Evolutionary conservation across 2,113 vertebrate genomes (phyloP).

Genomic region (Nothobranchius kuhntae): DNA sequence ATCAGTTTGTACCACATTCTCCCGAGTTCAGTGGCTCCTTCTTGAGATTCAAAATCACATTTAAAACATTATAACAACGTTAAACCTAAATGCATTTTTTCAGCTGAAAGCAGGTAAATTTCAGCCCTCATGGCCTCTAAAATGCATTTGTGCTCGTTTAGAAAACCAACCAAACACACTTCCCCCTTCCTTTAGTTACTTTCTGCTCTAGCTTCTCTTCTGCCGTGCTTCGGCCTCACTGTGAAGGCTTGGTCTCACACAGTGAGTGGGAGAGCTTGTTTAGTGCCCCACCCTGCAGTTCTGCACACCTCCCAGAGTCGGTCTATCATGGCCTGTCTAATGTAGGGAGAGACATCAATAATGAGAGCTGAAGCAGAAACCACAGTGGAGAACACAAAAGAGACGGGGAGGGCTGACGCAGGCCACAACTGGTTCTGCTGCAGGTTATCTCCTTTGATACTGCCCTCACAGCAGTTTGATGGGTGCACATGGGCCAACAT

Average conservation of each 20-base stretch:
- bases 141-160: too few species aligned
- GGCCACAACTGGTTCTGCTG: constrained; percentile 65
- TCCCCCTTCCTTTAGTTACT: constrained; percentile 30
- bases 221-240: constrained; percentile 24
- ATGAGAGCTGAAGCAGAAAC: constrained; percentile 73
- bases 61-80: too few species aligned
- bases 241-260: constrained; percentile 38
- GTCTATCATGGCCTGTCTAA: constrained; percentile 59
- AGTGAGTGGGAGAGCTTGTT: constrained; percentile 66
- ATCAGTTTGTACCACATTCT: too few species aligned
- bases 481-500: constrained; percentile 65
- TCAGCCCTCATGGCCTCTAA: too few species aligned
- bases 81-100: too few species aligned
- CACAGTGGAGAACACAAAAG: constrained; percentile 59
- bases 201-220: constrained; percentile 1
- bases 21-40: too few species aligned
- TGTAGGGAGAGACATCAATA: constrained; percentile 66
- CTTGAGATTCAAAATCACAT: too few species aligned
- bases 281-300: constrained; percentile 53
- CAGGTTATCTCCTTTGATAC: constrained; percentile 75
- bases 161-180: background rate
- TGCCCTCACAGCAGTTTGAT: constrained; percentile 71
- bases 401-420: constrained; percentile 54
- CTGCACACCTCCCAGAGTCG: constrained; percentile 56
- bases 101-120: too few species aligned